Base-by-base conservation (phyloP, 2,888 invertebrate species). In the Bellardia bayeri region DNA sequence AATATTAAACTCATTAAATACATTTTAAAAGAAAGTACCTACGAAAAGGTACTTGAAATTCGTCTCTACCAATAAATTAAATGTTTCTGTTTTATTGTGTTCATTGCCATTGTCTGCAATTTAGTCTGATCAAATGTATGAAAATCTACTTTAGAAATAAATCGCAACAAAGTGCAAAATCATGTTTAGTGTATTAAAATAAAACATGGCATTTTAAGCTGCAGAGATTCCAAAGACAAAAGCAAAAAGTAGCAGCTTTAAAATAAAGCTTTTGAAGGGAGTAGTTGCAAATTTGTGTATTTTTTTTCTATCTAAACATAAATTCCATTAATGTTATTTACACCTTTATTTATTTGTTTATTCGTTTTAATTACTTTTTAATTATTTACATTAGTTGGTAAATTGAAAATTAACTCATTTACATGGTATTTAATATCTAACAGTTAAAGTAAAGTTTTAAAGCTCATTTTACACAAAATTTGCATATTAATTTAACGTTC, bases 111-210 rank as follows among this genome's bases (percentile, higher is more conserved):
- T 75, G 63, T 81, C 80, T 71, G 51, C 71, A 64, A 40, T 74
- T 85, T 76, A 82, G 69, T 33, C 37, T 89, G 82, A 88, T 80
- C 66, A 84, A 88, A 81, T 84, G 64, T 89, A 89, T 89, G 80
- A 89, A 78, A 92, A 92, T 92, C 91, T 90, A 90, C 91, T 92
- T 92, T 91, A 75, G 8, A 74, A 78, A 89, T 88, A 89, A 91
- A 90, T 90, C 89, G 85, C 90, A 91, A 90, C 89, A 91, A 92
- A 93, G 93, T 93, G 93, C 92, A 92, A 92, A 92, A 90, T 91
- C 93, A 90, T 93, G 93, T 93, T 92, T 90, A 90, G 90, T 58
- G 54, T 68, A 61, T 72, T 61, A 64, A 86, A 82, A 82, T 61
- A 49, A 76, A 68, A 75, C 37, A 76, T 37, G 42, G 0, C 56